phyloP scores from a whole-genome alignment of 2,888 invertebrate species.

The Rhopalosiphum nymphaeae region DNA sequence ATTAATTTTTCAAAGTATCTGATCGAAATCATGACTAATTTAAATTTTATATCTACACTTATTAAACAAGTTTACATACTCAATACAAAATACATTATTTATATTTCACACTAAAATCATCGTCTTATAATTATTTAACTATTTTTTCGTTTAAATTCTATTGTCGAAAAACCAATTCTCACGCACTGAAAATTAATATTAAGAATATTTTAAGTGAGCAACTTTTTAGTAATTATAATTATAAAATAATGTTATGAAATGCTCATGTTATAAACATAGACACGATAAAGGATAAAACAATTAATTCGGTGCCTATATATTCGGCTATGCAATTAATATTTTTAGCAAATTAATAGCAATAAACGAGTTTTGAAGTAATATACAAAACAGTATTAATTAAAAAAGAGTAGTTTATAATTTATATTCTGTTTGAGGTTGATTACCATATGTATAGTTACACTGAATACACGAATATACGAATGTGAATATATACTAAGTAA shows the following conservation, averaged over 20 bases:
- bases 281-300: background rate
- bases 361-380: conserved; percentile 20
- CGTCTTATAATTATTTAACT: background rate
- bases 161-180: background rate
- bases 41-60: background rate
- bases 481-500: background rate
- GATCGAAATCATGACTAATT: background rate
- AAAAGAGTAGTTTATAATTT: conserved; percentile 15
- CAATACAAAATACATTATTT: background rate
- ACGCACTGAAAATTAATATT: background rate
- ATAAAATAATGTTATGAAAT: background rate
- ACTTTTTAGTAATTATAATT: background rate
- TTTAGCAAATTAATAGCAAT: background rate
- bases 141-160: background rate
- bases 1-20: background rate
- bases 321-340: background rate
- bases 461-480: background rate
- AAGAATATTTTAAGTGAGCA: background rate
- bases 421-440: background rate
- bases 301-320: background rate
- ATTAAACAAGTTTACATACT: background rate
- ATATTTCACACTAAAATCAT: background rate
- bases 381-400: conserved; percentile 1
- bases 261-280: background rate
- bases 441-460: background rate